Base-by-base conservation (phyloP, 2,113 vertebrate genomes). In the Hippopotamus amphibius region DNA sequence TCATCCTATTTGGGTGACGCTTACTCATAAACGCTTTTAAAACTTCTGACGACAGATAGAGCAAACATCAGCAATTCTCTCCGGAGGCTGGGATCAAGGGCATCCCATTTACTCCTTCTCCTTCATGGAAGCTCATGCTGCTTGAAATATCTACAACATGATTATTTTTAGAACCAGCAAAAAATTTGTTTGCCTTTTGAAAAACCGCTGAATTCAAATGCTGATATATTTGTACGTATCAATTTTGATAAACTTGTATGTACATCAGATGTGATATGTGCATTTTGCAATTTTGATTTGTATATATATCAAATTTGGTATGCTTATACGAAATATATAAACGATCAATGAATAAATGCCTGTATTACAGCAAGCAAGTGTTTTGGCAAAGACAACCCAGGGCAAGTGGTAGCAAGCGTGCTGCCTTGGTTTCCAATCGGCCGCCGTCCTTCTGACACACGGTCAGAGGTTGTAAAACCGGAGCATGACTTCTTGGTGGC, bases 141-240 rank as follows among this genome's bases (percentile, higher is more conserved):
- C 26, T 66, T 92, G 43, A 90, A 74, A 76, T 84, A 5, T 61
- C n/a, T 26, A 50, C 11, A 50, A 68, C 7, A 11, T 9, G 5
- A 61, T 65, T 80, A 28, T 46, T 76, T 94, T 55, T 53, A 90
- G 69, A 91, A 74, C 21, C 48, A 81, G n/a, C 63, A 97, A 68
- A 92, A 61, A 66, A 72, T 7, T 3, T 41, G 7, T 48, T 65
- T 37, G 2, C 55, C 53, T 83, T 95, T 55, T 43, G n/a, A 59
- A 93, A 90, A 57, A 28, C 57, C 2, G 76, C 26, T 76, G 17
- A 55, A 79, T 41, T 69, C 76, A 96, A 55, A 90, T 28, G 33
- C 7, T 79, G 63, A 80, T 63, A 89, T 55, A n/a, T 13, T n/a
- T 77, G 41, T 15, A 13, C 30, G 41, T 12, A 30, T 37, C 22